A percentile compares a stretch with the other conserved stretches of the same genome.
These are phyloP conservation scores for Limenitis camilla DNA, from an alignment of 2,888 invertebrate genomes.

Conservation along the genomic window DNA sequence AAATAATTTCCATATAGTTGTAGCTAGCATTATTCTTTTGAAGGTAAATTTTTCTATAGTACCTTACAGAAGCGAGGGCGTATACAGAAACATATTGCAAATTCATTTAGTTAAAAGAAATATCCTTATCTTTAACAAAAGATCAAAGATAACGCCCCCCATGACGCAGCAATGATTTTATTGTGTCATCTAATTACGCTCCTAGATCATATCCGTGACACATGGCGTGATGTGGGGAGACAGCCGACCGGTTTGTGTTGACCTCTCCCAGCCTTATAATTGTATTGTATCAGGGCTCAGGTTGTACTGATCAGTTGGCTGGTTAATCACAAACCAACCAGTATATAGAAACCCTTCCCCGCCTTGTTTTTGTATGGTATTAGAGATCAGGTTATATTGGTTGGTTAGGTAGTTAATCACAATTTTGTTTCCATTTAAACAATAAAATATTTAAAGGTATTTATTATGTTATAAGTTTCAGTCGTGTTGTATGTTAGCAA, in stretches of 20 bases:
- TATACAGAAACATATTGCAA: slow-evolving; percentile 19
- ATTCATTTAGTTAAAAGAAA: slow-evolving; percentile 16
- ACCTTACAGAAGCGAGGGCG: no score
- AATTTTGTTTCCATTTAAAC: slow-evolving; percentile 14
- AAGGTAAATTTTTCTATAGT: no score
- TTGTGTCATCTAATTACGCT: slow-evolving; percentile 63
- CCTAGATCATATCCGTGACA: slow-evolving; percentile 51
- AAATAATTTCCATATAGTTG: no score
- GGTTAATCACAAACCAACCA: slow-evolving; percentile 20
- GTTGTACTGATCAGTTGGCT: slow-evolving; percentile 13
- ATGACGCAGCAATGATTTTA: slow-evolving; percentile 56
- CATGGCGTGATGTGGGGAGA: slow-evolving; percentile 51
- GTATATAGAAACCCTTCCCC: slow-evolving; percentile 15
- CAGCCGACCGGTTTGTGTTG: slow-evolving; percentile 28
- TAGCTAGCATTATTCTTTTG: no score
- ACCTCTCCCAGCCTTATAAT: slow-evolving; percentile 9
- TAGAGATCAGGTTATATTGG: slow-evolving; percentile 14
- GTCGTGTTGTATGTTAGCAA: no score
- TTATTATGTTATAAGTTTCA: no score
- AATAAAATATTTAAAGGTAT: slow-evolving; percentile 10
- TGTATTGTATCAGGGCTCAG: slow-evolving; percentile 2
- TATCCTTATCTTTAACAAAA: slow-evolving; percentile 14
- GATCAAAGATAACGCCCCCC: slow-evolving; percentile 38
- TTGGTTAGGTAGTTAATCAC: slow-evolving; percentile 15
- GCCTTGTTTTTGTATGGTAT: background rate